Conservation (phyloP, 2,888 invertebrate genomes). For the Philhelius pedissequus region DNA sequence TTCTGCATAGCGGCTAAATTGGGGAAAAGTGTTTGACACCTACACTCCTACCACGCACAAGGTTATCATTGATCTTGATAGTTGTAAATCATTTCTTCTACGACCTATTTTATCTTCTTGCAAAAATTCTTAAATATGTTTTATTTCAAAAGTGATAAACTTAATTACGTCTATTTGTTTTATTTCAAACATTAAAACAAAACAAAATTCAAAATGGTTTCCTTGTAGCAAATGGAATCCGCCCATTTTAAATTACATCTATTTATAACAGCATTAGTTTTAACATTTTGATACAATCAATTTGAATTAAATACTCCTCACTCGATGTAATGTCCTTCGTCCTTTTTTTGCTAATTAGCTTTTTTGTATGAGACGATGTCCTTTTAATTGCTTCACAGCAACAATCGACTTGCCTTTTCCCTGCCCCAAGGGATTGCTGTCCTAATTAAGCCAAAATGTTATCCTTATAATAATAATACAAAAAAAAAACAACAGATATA, state of each 20-base stretch:
- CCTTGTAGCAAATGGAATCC: slow-evolving; percentile 25
- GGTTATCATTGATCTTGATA: no score
- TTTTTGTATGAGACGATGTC: slow-evolving; percentile 58
- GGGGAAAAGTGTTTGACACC: no score
- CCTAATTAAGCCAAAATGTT: slow-evolving; percentile 66
- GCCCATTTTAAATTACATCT: slow-evolving; percentile 7
- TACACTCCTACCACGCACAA: no score
- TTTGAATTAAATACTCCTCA: slow-evolving; percentile 34
- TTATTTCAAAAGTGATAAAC: neutral
- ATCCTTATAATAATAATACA: slow-evolving; percentile 12
- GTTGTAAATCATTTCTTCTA: no score
- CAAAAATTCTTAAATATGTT: neutral
- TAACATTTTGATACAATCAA: slow-evolving; percentile 43
- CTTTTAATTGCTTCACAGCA: slow-evolving; percentile 56
- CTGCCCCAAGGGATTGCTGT: slow-evolving; percentile 8
- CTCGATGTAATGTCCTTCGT: slow-evolving; percentile 19
- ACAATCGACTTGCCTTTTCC: slow-evolving; percentile 36
- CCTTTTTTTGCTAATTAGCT: slow-evolving; percentile 60
- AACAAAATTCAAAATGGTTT: neutral
- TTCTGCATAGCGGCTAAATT: no score
- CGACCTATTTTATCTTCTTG: no score
- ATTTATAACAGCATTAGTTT: slow-evolving; percentile 8
- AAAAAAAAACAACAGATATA: neutral
- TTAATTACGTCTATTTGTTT: neutral
- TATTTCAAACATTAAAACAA: neutral